Conservation (phyloP, 2,113 vertebrate species). For the Gavialis gangeticus region DNA sequence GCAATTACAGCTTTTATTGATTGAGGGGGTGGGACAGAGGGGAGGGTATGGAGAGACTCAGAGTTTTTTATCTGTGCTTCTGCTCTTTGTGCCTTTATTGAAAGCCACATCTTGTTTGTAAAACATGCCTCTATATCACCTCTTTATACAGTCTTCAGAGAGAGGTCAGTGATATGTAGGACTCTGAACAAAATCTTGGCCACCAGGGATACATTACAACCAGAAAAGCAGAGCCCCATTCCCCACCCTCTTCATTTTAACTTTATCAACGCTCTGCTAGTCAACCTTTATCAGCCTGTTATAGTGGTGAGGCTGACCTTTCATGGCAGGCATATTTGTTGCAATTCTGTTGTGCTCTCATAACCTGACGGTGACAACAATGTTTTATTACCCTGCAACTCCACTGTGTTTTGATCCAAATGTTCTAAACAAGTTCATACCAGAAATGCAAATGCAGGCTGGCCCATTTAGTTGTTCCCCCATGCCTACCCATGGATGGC, state of each 20-base stretch:
- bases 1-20: neutral
- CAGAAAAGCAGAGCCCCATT: neutral
- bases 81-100: constrained; percentile 25
- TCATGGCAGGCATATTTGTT: no score
- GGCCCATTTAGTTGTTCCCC: neutral
- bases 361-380: neutral
- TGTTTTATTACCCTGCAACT: neutral
- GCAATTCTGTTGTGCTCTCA: no score
- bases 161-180: neutral
- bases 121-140: neutral
- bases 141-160: neutral
- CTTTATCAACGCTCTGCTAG: neutral
- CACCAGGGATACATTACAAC: neutral
- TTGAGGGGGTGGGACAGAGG: neutral
- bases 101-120: constrained; percentile 46
- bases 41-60: no score
- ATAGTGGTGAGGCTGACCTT: no score
- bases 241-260: neutral
- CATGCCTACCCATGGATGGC: neutral
- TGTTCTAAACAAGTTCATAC: neutral
- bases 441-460: neutral
- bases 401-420: neutral
- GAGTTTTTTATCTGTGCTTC: constrained; percentile 15
- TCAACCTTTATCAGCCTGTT: no score
- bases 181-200: neutral